A percentile compares a stretch with the other conserved stretches of the same genome.
phyloP scores from a whole-genome alignment of 1,140 invertebrate genomes.

The Akabosia matsudoensis region DNA sequence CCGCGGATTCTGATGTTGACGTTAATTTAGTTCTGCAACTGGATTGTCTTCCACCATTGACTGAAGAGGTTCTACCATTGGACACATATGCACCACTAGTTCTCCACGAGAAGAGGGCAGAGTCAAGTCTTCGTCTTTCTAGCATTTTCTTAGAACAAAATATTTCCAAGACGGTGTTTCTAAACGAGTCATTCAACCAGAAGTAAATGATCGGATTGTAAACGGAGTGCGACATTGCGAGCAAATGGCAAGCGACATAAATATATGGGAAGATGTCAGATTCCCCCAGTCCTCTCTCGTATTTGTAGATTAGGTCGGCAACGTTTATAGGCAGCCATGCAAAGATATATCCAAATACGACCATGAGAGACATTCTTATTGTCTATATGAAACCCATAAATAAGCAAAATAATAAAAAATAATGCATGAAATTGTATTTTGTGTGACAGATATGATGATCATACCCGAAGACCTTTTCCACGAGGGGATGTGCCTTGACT shows the following conservation, averaged over 20 bases:
- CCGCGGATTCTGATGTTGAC: no score
- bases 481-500: not conserved
- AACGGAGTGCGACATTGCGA: constrained; percentile 86
- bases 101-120: not conserved
- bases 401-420: not conserved
- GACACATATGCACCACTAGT: not conserved
- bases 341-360: constrained; percentile 76
- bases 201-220: constrained; percentile 62
- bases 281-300: constrained; percentile 46
- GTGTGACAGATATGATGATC: not conserved
- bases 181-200: constrained; percentile 50
- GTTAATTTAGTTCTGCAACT: no score
- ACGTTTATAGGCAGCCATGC: constrained; percentile 86
- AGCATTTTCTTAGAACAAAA: not conserved
- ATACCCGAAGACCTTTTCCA: not conserved
- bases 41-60: no score
- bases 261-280: constrained; percentile 63
- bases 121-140: not conserved
- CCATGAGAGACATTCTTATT: constrained; percentile 87
- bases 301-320: constrained; percentile 18
- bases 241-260: constrained; percentile 75
- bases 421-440: not conserved
- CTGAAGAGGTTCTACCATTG: not conserved
- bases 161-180: not conserved
- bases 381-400: constrained; percentile 62